These are phyloP conservation scores for Cyphomyrmex costatus DNA, from an alignment of 1,140 invertebrate species.

Conservation along the genomic window DNA sequence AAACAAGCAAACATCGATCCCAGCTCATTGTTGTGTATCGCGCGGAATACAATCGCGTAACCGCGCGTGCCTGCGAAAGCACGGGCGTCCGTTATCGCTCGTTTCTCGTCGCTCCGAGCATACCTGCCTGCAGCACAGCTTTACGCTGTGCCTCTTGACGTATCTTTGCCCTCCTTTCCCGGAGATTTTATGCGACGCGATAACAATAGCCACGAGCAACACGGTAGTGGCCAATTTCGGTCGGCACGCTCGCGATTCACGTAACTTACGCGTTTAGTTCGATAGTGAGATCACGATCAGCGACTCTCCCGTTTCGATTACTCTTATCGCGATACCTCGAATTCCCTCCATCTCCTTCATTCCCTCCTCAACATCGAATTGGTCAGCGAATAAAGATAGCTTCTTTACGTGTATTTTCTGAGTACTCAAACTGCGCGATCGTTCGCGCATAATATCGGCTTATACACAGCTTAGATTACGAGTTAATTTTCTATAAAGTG, in stretches of 20 bases:
- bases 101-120: slow-evolving; percentile 12
- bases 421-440: not conserved
- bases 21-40: slow-evolving; percentile 62
- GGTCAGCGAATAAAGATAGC: slow-evolving; percentile 3
- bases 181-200: slow-evolving; percentile 45
- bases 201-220: slow-evolving; percentile 37
- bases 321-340: slow-evolving; percentile 1
- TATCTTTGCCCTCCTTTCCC: slow-evolving; percentile 55
- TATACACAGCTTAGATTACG: slow-evolving; percentile 30
- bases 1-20: slow-evolving; percentile 70
- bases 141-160: slow-evolving; percentile 43
- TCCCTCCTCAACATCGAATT: not conserved
- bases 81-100: slow-evolving; percentile 14
- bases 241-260: not conserved
- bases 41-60: slow-evolving; percentile 48
- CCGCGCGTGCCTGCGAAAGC: slow-evolving; percentile 23
- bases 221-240: not conserved
- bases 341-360: not conserved
- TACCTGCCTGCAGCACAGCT: slow-evolving; percentile 17
- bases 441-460: slow-evolving; percentile 26
- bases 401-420: not conserved
- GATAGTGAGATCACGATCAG: slow-evolving; percentile 7
- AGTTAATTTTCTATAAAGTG: not conserved
- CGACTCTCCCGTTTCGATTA: slow-evolving; percentile 15
- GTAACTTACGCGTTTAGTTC: not conserved